A percentile compares a stretch with the other conserved stretches of the same genome.
phyloP scores from a whole-genome alignment of 2,797 vertebrate genomes.

The Sitta carolinensis region DNA sequence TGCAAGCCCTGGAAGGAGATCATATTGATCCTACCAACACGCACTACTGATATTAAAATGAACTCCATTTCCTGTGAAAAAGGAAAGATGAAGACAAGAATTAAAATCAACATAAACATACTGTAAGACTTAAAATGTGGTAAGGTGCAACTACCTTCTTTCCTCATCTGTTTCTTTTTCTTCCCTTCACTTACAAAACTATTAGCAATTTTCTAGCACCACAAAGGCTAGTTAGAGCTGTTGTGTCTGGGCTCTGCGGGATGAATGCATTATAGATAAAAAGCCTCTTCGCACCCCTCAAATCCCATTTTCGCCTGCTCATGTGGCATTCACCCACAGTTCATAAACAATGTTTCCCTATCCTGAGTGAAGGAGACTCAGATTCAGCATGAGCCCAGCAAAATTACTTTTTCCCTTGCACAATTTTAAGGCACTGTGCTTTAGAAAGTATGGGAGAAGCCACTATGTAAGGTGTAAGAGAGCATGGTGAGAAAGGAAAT shows the following conservation, averaged over 20 bases:
- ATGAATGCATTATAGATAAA: conserved; percentile 23
- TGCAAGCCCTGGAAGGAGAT: not conserved
- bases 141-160: not conserved
- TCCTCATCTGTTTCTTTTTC: not conserved
- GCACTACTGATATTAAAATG: not conserved
- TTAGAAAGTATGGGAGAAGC: not conserved
- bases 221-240: not conserved
- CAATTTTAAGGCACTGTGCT: not conserved
- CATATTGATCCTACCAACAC: not conserved
- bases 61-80: not conserved
- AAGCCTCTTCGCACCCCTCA: not conserved
- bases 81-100: not conserved
- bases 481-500: not conserved
- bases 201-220: conserved; percentile 12
- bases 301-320: conserved; percentile 34
- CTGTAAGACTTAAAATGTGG: not conserved
- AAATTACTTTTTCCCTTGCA: not conserved
- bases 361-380: not conserved
- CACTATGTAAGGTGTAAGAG: not conserved
- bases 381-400: not conserved
- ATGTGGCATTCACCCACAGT: not conserved
- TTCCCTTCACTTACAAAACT: not conserved
- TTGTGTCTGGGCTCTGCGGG: not conserved
- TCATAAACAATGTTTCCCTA: not conserved
- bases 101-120: not conserved